phyloP scores from a whole-genome alignment of 2,113 vertebrate genomes.

The Sapayoa aenigma region DNA sequence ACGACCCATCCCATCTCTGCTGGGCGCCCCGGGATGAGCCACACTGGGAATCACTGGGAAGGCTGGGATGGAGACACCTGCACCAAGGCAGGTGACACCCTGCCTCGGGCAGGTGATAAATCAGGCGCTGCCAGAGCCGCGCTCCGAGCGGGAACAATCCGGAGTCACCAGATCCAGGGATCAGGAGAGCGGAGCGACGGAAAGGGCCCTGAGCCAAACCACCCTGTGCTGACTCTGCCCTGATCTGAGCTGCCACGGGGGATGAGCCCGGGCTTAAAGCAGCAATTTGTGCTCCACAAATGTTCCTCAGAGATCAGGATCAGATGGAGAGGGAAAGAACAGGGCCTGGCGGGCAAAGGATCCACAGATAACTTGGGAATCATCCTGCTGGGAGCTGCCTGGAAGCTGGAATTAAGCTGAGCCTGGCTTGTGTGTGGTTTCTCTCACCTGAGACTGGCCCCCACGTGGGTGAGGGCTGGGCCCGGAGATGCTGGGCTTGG shows the following conservation, averaged over 20 bases:
- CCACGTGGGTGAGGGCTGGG: slow-evolving; percentile 90
- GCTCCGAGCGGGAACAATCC: background rate
- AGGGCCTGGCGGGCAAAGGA: background rate
- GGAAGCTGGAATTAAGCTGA: background rate
- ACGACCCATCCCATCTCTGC: accelerated
- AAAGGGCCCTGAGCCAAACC: background rate
- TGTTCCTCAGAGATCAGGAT: background rate
- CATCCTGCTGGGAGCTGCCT: background rate
- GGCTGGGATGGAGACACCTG: background rate
- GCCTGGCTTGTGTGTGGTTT: background rate
- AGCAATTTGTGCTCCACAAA: background rate
- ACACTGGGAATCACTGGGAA: accelerated
- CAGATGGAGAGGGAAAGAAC: background rate
- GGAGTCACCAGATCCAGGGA: accelerated
- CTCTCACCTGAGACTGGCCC: slow-evolving; percentile 92
- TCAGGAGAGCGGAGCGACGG: accelerated
- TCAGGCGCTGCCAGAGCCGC: accelerated
- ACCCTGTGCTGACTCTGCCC: background rate
- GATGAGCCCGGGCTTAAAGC: background rate
- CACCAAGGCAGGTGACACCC: background rate
- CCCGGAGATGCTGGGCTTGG: slow-evolving; percentile 87
- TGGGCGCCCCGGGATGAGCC: background rate
- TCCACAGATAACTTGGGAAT: background rate
- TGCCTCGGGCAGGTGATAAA: background rate
- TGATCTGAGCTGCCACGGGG: background rate